Conservation (phyloP, 2,888 invertebrate species). For the Anorthoa munda region DNA sequence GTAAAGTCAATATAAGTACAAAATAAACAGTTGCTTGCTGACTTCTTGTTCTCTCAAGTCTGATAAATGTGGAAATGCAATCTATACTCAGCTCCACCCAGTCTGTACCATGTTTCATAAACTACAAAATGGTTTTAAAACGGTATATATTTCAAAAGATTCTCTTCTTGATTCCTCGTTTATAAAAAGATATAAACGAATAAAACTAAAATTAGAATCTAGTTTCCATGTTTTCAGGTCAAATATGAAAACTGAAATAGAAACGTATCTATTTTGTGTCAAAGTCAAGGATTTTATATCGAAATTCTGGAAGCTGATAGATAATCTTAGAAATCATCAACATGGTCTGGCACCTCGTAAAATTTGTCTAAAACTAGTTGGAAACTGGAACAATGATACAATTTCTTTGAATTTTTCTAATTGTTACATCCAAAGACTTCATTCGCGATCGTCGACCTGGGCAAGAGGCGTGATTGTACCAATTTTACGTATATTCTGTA, state of each 20-base stretch:
- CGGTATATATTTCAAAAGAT: slow-evolving; percentile 13
- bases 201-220: slow-evolving; percentile 52
- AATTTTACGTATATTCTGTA: slow-evolving; percentile 49
- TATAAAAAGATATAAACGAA: slow-evolving; percentile 44
- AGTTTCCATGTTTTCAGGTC: slow-evolving; percentile 57
- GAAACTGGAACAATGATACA: slow-evolving; percentile 50
- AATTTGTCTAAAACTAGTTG: slow-evolving; percentile 35
- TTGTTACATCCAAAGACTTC: slow-evolving; percentile 31
- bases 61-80: not conserved
- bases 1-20: not conserved
- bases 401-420: slow-evolving; percentile 37
- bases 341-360: slow-evolving; percentile 42
- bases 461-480: slow-evolving; percentile 33
- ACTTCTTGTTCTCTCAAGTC: not conserved
- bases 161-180: slow-evolving; percentile 34
- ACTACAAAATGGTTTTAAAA: slow-evolving; percentile 9
- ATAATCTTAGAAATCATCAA: slow-evolving; percentile 35
- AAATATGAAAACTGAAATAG: slow-evolving; percentile 61
- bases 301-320: slow-evolving; percentile 28
- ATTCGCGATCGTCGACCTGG: slow-evolving; percentile 10
- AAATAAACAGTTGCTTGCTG: not conserved
- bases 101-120: not conserved
- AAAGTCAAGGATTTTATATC: slow-evolving; percentile 58
- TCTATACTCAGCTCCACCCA: not conserved
- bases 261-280: slow-evolving; percentile 48